Base-by-base conservation (phyloP, 2,797 vertebrate genomes). In the Lutjanus argentimaculatus region DNA sequence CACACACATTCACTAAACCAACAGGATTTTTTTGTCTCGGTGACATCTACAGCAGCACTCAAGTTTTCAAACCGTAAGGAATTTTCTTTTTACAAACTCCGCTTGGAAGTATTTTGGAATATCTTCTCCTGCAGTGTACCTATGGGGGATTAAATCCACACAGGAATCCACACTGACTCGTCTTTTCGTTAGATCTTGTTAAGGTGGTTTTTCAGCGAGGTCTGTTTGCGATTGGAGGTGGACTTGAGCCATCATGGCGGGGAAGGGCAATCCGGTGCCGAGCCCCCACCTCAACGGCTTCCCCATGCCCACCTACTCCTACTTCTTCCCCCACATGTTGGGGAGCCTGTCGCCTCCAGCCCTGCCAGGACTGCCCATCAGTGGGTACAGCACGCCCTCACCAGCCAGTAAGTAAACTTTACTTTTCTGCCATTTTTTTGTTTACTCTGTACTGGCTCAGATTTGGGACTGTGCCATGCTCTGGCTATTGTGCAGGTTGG, bases 301-400 rank as follows among this genome's bases (percentile, higher is more conserved):
- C 93, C 97, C 97, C 0, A 96, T 99, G 92, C 96, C 97, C 87
- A 97, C 97, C 90, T 99, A 98, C 68, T 97, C 98, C 91, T 99
- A 98, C 94, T 99, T 99, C 95, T 99, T 99, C 89, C 97, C 98
- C 1, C 97, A 97, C 80, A 97, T 99, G 96, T 85, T 99, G 80
- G 98, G 98, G 67, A 97, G 98, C 68, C 95, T 99, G 57, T 99
- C 98, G 0, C 98, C 98, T 0, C 97, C 97, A 0, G 96, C 97
- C 16, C 90, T 99, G 82, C 94, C 97, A 0, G 96, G 96, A 72
- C 96, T 99, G 80, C 96, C 98, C 8, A 94, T 99, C 91, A 99
- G 98, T 3, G 97, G 98, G 67, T 99, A 99, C 94, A 99, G 97
- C 95, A 99, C 98, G 3, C 98, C 98, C 0, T 99, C 98, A 11